Conservation (phyloP, 2,113 vertebrate genomes). For the Pterophyllum scalare region DNA sequence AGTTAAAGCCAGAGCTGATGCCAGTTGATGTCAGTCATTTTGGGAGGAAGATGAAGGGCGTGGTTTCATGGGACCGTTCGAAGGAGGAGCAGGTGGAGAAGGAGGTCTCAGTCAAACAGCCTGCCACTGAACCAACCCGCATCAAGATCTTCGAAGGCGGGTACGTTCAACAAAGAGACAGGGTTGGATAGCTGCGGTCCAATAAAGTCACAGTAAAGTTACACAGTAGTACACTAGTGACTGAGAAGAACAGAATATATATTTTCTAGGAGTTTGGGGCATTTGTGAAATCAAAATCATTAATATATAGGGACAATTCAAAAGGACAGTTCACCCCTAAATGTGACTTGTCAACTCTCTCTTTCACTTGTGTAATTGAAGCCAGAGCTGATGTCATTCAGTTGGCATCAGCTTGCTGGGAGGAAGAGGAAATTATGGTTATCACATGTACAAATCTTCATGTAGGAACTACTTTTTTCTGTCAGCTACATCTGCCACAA, state of each 20-base stretch:
- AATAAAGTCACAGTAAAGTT: too few species aligned
- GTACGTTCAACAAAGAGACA: slow-evolving; percentile 80
- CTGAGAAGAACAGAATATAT: too few species aligned
- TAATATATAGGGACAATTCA: too few species aligned
- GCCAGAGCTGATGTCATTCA: background rate
- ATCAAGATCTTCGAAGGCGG: slow-evolving; percentile 99
- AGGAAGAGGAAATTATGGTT: background rate
- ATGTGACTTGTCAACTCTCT: slow-evolving; percentile 1
- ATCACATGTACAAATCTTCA: background rate
- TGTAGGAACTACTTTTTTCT: background rate
- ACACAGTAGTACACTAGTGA: too few species aligned
- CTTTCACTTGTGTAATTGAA: background rate
- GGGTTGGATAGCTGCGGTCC: background rate
- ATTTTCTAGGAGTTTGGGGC: too few species aligned
- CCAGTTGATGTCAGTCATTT: slow-evolving; percentile 88
- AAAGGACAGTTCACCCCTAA: background rate
- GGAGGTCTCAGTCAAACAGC: slow-evolving; percentile 89
- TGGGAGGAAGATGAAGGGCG: slow-evolving; percentile 93
- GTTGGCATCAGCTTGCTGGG: background rate
- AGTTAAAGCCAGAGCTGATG: slow-evolving; percentile 94
- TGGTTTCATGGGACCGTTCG: slow-evolving; percentile 88
- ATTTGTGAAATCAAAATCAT: too few species aligned
- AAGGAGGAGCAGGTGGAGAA: slow-evolving; percentile 95
- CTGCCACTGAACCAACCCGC: slow-evolving; percentile 87
- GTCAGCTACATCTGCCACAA: background rate